A percentile compares a stretch with the other conserved stretches of the same genome.
Conservation (phyloP, 1,140 invertebrate species). For the Eubasilissa regina region DNA sequence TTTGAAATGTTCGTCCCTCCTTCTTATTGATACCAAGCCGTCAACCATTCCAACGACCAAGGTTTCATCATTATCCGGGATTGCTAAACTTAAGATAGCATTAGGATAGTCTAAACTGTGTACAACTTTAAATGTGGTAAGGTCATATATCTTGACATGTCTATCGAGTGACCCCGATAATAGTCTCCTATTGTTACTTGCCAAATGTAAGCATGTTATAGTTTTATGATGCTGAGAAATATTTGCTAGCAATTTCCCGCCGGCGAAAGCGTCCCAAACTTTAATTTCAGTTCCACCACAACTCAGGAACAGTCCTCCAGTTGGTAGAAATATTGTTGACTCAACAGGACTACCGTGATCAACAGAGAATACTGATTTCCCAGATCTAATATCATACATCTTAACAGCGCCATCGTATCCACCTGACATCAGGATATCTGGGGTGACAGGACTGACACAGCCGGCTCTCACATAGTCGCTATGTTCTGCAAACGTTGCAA, state of each 20-base stretch:
- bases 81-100: slow-evolving; percentile 89
- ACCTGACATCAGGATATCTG: slow-evolving; percentile 87
- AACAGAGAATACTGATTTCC: slow-evolving; percentile 80
- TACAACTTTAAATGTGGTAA: slow-evolving; percentile 88
- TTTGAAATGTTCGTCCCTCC: slow-evolving; percentile 77
- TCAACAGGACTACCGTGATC: slow-evolving; percentile 95
- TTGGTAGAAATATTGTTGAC: slow-evolving; percentile 89
- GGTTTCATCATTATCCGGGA: slow-evolving; percentile 86
- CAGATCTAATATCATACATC: slow-evolving; percentile 89
- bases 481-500: slow-evolving; percentile 80
- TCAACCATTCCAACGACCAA: slow-evolving; percentile 94
- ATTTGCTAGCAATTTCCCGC: slow-evolving; percentile 86
- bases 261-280: slow-evolving; percentile 93
- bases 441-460: slow-evolving; percentile 81
- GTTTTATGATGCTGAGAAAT: slow-evolving; percentile 95
- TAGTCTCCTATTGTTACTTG: slow-evolving; percentile 85
- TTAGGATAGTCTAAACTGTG: slow-evolving; percentile 94
- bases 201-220: slow-evolving; percentile 86
- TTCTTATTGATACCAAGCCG: slow-evolving; percentile 89
- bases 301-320: slow-evolving; percentile 91
- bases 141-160: slow-evolving; percentile 96
- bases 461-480: slow-evolving; percentile 89
- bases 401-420: slow-evolving; percentile 95
- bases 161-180: slow-evolving; percentile 93
- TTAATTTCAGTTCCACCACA: slow-evolving; percentile 93